Evolutionary conservation across 1,140 invertebrate genomes (phyloP).

Genomic region (Penaeus vannamei): DNA sequence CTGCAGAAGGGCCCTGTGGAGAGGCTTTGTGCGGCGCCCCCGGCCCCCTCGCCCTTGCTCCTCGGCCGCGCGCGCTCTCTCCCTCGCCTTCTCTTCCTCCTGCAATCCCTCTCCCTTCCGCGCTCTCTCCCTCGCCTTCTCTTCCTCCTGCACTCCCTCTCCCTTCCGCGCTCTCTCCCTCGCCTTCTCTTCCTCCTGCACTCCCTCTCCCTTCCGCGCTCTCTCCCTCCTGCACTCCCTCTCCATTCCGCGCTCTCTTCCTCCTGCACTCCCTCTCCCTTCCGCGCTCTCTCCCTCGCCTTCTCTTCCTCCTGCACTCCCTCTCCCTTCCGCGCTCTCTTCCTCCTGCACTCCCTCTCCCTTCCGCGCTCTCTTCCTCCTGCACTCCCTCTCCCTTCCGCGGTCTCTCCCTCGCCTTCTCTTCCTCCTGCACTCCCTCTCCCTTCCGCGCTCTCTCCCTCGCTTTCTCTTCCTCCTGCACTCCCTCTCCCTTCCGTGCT

Average conservation of each 20-base stretch:
- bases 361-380: not conserved
- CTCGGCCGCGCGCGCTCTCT: not conserved
- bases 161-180: not conserved
- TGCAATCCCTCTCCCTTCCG: not conserved
- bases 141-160: not conserved
- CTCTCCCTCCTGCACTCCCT: not conserved
- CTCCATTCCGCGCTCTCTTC: not conserved
- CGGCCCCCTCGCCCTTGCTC: not conserved
- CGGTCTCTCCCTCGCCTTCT: not conserved
- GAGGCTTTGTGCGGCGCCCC: not conserved
- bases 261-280: no score
- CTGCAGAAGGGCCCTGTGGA: not conserved
- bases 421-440: not conserved
- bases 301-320: no score
- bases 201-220: no score
- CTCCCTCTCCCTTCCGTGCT: no score
- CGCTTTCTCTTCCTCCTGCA: not conserved
- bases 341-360: not conserved
- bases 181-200: not conserved
- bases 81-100: not conserved
- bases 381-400: not conserved
- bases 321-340: not conserved
- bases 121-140: not conserved
- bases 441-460: not conserved
- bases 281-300: not conserved